Conservation (phyloP, 2,888 invertebrate species). For the Pemphredon lugubris region DNA sequence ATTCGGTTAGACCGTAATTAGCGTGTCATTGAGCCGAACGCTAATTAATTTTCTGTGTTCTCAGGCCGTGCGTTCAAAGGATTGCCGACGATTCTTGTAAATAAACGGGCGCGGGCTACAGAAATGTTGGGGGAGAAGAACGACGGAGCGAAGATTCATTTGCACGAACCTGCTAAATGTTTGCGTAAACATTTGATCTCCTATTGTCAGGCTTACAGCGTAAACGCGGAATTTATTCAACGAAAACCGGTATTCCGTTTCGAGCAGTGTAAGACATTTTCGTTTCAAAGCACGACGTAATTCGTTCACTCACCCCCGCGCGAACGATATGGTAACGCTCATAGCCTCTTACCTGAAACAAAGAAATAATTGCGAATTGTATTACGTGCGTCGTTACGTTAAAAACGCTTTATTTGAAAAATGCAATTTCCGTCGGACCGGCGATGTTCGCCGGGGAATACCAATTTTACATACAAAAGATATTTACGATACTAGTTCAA, state of each 20-base stretch:
- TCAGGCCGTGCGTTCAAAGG: slow-evolving; percentile 39
- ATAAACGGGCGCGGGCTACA: slow-evolving; percentile 24
- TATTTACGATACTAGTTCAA: too few species aligned
- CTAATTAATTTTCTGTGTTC: slow-evolving; percentile 55
- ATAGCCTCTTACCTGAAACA: slow-evolving; percentile 44
- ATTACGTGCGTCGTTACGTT: neutral
- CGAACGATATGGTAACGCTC: neutral
- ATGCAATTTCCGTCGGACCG: too few species aligned
- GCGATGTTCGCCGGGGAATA: too few species aligned
- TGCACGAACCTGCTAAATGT: slow-evolving; percentile 41
- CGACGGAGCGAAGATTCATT: slow-evolving; percentile 54
- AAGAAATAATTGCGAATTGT: neutral
- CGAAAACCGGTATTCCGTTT: too few species aligned
- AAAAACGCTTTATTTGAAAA: too few species aligned
- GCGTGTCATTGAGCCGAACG: slow-evolving; percentile 35
- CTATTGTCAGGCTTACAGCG: neutral
- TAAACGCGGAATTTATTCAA: neutral
- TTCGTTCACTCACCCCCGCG: slow-evolving; percentile 12
- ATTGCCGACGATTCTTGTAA: slow-evolving; percentile 34
- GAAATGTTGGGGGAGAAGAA: too few species aligned
- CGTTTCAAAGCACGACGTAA: too few species aligned
- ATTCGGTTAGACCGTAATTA: slow-evolving; percentile 29
- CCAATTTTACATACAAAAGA: too few species aligned
- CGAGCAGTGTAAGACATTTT: too few species aligned
- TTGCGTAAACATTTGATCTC: slow-evolving; percentile 29